Conservation (phyloP, 2,113 vertebrate genomes). For the Hymenochirus boettgeri region DNA sequence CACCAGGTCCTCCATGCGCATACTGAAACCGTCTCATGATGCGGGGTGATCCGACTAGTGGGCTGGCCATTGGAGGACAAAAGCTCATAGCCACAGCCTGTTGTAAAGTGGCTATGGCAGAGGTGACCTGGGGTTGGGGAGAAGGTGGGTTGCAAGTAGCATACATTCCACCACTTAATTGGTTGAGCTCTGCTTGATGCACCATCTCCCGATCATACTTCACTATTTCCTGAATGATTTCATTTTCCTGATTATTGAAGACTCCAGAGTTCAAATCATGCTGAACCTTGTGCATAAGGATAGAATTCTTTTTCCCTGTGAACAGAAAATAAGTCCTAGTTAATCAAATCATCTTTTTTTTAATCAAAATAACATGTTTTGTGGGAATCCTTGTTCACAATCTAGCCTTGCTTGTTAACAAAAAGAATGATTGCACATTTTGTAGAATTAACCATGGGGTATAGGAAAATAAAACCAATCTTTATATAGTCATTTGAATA, state of each 20-base stretch:
- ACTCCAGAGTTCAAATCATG: slow-evolving; percentile 92
- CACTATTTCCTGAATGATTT: slow-evolving; percentile 97
- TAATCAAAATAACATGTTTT: no score
- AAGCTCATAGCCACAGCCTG: slow-evolving; percentile 97
- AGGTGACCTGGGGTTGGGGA: slow-evolving; percentile 67
- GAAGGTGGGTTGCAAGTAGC: slow-evolving; percentile 67
- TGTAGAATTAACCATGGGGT: no score
- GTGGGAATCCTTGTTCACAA: no score
- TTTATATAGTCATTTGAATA: no score
- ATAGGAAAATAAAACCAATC: no score
- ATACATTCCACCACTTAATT: slow-evolving; percentile 52
- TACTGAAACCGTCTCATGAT: slow-evolving; percentile 81
- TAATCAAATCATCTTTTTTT: no score
- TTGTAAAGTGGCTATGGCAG: slow-evolving; percentile 87
- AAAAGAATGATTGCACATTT: no score
- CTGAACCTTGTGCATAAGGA: slow-evolving; percentile 94
- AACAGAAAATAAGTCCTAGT: not conserved
- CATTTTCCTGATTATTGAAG: slow-evolving; percentile 97
- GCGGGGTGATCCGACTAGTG: slow-evolving; percentile 77
- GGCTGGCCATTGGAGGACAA: slow-evolving; percentile 81
- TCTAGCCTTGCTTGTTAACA: no score
- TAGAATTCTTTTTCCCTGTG: slow-evolving; percentile 93
- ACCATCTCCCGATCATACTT: slow-evolving; percentile 98
- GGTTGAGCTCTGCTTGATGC: slow-evolving; percentile 76
- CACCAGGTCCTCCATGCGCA: slow-evolving; percentile 68